A percentile compares a stretch with the other conserved stretches of the same genome.
phyloP scores from a whole-genome alignment of 2,888 invertebrate species.

The Hypolimnas misippus region DNA sequence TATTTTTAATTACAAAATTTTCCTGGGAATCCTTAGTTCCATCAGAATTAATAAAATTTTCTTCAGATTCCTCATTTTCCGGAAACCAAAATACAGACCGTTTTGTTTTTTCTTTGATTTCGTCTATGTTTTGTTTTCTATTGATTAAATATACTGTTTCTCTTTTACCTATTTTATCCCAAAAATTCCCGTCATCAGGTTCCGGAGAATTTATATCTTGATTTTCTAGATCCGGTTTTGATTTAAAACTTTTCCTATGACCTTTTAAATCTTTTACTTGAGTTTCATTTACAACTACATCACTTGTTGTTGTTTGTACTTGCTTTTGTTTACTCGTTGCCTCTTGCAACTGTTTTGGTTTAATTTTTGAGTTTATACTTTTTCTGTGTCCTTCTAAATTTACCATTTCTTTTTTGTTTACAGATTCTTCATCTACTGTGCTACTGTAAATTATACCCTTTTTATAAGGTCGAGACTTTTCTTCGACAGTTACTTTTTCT shows the following conservation, averaged over 20 bases:
- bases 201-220: conserved; percentile 61
- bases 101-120: conserved; percentile 66
- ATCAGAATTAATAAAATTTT: neutral
- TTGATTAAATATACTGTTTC: conserved; percentile 86
- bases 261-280: conserved; percentile 28
- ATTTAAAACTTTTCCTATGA: conserved; percentile 49
- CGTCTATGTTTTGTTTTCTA: conserved; percentile 79
- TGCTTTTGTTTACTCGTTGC: neutral
- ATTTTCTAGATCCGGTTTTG: conserved; percentile 45
- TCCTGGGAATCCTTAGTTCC: neutral
- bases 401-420: conserved; percentile 33
- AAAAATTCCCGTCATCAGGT: conserved; percentile 84
- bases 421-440: conserved; percentile 53
- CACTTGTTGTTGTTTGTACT: conserved; percentile 18
- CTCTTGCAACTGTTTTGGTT: conserved; percentile 18
- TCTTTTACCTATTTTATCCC: conserved; percentile 86
- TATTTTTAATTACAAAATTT: neutral
- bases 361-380: conserved; percentile 36
- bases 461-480: conserved; percentile 66
- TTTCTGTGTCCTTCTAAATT: conserved; percentile 38
- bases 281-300: conserved; percentile 26
- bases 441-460: conserved; percentile 70
- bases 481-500: conserved; percentile 85
- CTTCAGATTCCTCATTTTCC: conserved; percentile 53
- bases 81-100: conserved; percentile 71